phyloP scores from a whole-genome alignment of 2,888 invertebrate genomes.

The Pardosa pseudoannulata region DNA sequence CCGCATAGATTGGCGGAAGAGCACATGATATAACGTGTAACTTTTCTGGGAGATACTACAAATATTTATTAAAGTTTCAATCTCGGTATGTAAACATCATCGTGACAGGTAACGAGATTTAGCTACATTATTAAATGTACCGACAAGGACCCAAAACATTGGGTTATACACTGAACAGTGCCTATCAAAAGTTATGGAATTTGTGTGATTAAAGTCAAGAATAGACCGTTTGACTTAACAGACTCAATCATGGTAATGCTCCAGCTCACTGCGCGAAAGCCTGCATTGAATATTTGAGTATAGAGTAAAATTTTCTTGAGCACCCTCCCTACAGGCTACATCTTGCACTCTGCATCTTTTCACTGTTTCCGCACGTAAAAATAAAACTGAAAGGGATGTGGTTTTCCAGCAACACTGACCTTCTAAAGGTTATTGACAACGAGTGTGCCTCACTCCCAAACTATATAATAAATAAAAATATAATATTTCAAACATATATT shows the following conservation, averaged over 20 bases:
- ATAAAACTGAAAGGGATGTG: not conserved
- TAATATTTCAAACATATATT: no score
- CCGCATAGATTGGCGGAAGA: no score
- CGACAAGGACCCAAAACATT: no score
- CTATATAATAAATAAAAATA: no score
- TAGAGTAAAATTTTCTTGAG: not conserved
- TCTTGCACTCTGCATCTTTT: not conserved
- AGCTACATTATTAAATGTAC: no score
- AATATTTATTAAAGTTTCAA: no score
- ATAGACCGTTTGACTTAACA: not conserved
- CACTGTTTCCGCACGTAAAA: not conserved
- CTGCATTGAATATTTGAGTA: not conserved
- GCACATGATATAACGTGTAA: no score
- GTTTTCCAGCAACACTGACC: not conserved
- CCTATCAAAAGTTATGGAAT: no score
- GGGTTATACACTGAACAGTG: no score
- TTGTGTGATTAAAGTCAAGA: not conserved
- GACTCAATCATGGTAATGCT: not conserved
- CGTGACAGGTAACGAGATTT: no score
- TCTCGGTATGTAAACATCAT: no score
- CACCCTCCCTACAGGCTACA: not conserved
- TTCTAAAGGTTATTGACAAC: not conserved
- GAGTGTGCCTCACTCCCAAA: not conserved
- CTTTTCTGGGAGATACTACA: no score
- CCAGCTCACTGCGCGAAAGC: not conserved